Evolutionary conservation across 2,888 invertebrate genomes (phyloP).

Genomic region (Ecliptopera silaceata): DNA sequence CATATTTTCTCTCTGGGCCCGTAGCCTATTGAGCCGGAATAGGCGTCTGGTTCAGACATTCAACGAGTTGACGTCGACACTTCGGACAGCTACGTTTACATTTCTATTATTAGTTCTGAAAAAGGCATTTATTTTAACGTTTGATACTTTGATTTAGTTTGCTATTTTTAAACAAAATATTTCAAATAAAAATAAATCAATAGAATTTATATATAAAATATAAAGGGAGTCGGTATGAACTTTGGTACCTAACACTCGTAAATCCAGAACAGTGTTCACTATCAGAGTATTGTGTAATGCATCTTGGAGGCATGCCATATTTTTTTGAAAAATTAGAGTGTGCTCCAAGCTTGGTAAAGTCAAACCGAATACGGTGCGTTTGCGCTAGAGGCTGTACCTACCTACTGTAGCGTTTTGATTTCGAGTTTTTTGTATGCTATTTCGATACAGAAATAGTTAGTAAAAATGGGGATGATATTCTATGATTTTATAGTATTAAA

Average conservation of each 20-base stretch:
- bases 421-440: too few species aligned
- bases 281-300: constrained; percentile 61
- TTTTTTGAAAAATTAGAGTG: constrained; percentile 74
- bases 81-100: constrained; percentile 20
- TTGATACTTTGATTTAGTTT: too few species aligned
- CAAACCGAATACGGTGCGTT: not conserved
- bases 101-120: constrained; percentile 16
- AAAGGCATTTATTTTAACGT: too few species aligned
- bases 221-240: not conserved
- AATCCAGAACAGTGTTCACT: constrained; percentile 56
- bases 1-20: constrained; percentile 12
- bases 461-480: too few species aligned
- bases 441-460: too few species aligned
- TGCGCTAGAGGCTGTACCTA: not conserved
- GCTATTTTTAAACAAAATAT: too few species aligned
- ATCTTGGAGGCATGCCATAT: constrained; percentile 68
- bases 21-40: constrained; percentile 36
- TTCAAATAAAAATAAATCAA: too few species aligned
- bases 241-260: constrained; percentile 32
- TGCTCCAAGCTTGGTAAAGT: not conserved
- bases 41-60: constrained; percentile 27
- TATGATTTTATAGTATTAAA: too few species aligned
- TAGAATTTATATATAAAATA: too few species aligned
- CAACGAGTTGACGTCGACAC: constrained; percentile 26
- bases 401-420: too few species aligned